Base-by-base conservation (phyloP, 2,113 vertebrate genomes). In the Bubo scandiacus region DNA sequence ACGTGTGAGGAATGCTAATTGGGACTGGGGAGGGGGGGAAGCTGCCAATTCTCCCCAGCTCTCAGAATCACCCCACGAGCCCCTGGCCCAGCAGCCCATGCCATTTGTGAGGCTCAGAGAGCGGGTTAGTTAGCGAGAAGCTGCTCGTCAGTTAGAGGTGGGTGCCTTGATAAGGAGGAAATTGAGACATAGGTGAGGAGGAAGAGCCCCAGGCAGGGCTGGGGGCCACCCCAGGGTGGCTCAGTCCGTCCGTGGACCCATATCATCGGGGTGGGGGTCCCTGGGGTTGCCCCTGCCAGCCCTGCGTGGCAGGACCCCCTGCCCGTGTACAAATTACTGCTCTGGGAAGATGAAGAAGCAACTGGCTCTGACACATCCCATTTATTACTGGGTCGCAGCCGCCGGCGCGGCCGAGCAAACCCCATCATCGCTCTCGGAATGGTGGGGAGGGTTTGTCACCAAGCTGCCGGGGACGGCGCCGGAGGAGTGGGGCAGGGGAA, bases 341-440 rank as follows among this genome's bases (percentile, higher is more conserved):
- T 51, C 29, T 7, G 40, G 16, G 16, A 55, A 42, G 43, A 58
- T 2, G 40, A 81, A 14, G 92, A 47, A 45, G 36, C 75, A 43
- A 57, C 19, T 0, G 47, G 70, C 47, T 63, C 81, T 8, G 49
- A 78, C 49, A 70, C 34, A 57, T 63, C 78, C 40, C 3, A 36
- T 97, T 97, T 97, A 97, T 97, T 96, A 42, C 27, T 1, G 0
- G 19, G 36, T 2, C 1, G 42, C 21, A 79, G 80, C 86, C 43
- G 70, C 42, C 5, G 20, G 42, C 5, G 21, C 86, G 87, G 87
- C 68, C 3, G 13, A 23, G 85, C 72, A 75, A 81, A 89, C 49
- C 43, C 38, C 11, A 19, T 7, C 9, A 19, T 7, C 9, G 25
- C 51, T 12, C 86, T 54, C 21, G 0, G 4, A 15, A 3, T 0